Percentiles rank a stretch among this genome's conserved stretches.
These are phyloP conservation scores for Oophaga sylvatica DNA, from an alignment of 2,797 vertebrate species.

Conservation along the genomic window DNA sequence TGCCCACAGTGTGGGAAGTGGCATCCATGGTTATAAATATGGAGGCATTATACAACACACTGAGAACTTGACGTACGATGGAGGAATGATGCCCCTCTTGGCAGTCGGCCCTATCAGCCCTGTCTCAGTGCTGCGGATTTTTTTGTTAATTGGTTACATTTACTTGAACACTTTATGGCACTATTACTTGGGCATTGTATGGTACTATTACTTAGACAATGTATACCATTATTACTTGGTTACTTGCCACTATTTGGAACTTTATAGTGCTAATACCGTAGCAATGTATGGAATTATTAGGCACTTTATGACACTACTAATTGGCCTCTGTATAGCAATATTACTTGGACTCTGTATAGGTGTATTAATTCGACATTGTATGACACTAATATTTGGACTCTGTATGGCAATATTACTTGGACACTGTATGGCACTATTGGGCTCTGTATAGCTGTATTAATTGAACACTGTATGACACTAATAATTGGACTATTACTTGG, in stretches of 20 bases:
- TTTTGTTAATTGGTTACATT: neutral
- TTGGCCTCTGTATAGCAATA: neutral
- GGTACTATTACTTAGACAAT: no score
- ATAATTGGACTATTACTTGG: neutral
- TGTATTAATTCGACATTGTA: neutral
- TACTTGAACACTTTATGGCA: neutral
- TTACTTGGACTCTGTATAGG: neutral
- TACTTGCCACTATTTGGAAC: neutral
- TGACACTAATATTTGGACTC: neutral
- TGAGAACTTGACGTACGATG: neutral
- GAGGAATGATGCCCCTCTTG: neutral
- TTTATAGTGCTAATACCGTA: neutral
- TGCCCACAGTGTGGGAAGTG: neutral
- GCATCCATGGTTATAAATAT: neutral
- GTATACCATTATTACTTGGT: neutral
- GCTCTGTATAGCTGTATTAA: neutral
- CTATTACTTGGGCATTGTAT: neutral
- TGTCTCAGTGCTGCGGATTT: neutral
- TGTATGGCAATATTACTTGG: neutral
- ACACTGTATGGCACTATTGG: neutral
- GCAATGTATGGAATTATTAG: neutral
- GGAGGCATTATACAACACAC: neutral
- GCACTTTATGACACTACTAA: neutral
- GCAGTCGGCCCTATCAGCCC: neutral
- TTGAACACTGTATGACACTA: neutral